These are phyloP conservation scores for Morbakka virulenta DNA, from an alignment of 30 jellyfish, hydroid and myxozoan genomes.

Conservation along the genomic window DNA sequence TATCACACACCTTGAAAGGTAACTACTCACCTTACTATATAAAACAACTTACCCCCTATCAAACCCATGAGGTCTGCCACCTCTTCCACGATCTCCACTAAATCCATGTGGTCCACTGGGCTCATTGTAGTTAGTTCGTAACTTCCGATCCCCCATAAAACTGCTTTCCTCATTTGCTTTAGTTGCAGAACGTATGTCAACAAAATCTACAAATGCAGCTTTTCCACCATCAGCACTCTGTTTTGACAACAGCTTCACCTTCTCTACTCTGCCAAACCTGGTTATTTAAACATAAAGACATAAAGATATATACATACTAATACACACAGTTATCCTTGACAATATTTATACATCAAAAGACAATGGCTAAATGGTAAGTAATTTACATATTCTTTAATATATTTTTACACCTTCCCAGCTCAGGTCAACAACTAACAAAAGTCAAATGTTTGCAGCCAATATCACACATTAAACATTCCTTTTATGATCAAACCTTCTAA, in stretches of 20 bases:
- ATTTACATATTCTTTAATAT: no score
- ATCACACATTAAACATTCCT: no score
- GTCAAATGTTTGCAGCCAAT: no score
- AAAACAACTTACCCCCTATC: slow-evolving; percentile 97
- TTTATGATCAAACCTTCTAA: no score
- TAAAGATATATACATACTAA: no score
- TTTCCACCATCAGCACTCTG: slow-evolving; percentile 99
- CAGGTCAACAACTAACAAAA: no score
- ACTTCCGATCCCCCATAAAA: slow-evolving; percentile 92
- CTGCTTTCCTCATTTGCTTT: slow-evolving; percentile 96
- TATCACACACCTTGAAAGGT: no score
- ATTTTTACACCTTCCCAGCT: no score
- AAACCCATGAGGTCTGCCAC: slow-evolving; percentile 78
- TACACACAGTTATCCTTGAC: no score
- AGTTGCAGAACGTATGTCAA: slow-evolving; percentile 97
- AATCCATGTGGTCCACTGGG: slow-evolving; percentile 82
- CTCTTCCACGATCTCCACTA: slow-evolving; percentile 67
- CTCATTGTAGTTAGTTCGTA: slow-evolving; percentile 94
- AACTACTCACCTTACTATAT: no score
- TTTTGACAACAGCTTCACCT: slow-evolving; percentile 91
- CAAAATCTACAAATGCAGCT: slow-evolving; percentile 99
- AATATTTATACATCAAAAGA: no score
- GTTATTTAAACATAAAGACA: neutral
- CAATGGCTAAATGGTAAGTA: no score
- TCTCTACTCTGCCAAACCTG: slow-evolving; percentile 98